Base-by-base conservation (phyloP, 2,113 vertebrate genomes). In the Podilymbus podiceps region DNA sequence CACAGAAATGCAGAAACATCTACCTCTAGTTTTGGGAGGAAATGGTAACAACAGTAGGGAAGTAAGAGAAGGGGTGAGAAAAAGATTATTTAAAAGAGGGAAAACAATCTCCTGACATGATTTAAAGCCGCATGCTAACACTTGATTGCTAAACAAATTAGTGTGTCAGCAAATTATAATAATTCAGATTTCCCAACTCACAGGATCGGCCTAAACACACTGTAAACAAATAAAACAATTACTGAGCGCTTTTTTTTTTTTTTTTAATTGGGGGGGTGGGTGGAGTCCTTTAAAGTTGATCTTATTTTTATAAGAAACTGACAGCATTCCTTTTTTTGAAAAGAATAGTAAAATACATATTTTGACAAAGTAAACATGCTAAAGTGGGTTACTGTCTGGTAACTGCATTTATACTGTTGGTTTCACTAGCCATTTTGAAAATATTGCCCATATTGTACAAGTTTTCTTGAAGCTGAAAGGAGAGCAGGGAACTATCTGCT, bases 201-300 rank as follows among this genome's bases (percentile, higher is more conserved):
- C 28, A 31, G 0, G 1, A 79, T 76, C 38, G 52, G 27, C 27
- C 30, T 35, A 47, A 38, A 52, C 8, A 46, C 0, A 5, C 10
- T 35, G 10, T 25, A 86, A 92, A 93, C 33, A 83, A 72, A 49
- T 19, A 56, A 63, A 56, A 78, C 11, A 50, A 52, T 53, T 47
- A 60, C 9, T 9, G 5, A 85, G 18, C 38, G 38, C 38, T 8
- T 38, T 38, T 38, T 38, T 38, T 38, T 38, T 38, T 38, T 38
- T 38, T 38, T 38, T 38, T 38, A n/a, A n/a, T 38, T 38, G 38
- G 19, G 18, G 3, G 7, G 1, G 2, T 38, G 12, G 50, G 18
- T 6, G 8, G 22, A 13, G 9, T 20, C 30, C 7, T 50, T 75
- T n/a, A 35, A 67, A 91, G 46, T 52, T 76, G 7, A 71, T 67